Evolutionary conservation across 2,797 vertebrate genomes (phyloP).

Genomic region (Varecia variegata): DNA sequence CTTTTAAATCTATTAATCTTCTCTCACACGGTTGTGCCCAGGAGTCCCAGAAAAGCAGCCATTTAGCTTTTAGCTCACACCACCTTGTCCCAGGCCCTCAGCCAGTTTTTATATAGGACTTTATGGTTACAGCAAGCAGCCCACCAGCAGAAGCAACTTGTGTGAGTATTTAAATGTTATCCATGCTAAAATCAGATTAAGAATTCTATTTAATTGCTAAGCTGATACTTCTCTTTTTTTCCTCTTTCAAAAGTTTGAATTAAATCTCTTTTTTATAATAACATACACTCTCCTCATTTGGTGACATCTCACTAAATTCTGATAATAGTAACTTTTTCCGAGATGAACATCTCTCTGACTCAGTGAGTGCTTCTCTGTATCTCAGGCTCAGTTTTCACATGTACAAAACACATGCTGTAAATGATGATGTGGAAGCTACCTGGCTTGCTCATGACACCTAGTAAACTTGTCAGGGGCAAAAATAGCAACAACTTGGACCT

Average conservation of each 20-base stretch:
- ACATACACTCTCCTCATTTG: not conserved
- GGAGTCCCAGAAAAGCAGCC: constrained; percentile 55
- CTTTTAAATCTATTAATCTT: constrained; percentile 87
- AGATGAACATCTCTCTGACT: not conserved
- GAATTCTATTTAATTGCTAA: not conserved
- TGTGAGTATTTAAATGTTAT: not conserved
- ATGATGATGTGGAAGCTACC: not conserved
- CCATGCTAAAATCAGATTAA: not conserved
- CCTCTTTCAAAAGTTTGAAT: not conserved
- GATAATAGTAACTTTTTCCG: not conserved
- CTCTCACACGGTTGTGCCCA: constrained; percentile 79
- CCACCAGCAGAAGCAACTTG: not conserved
- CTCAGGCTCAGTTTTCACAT: not conserved
- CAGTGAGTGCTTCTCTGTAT: not conserved
- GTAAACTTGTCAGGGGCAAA: not conserved
- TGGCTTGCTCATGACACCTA: not conserved
- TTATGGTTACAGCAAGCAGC: not conserved
- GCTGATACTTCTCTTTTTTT: not conserved
- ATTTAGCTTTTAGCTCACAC: constrained; percentile 80
- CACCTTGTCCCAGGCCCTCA: constrained; percentile 74
- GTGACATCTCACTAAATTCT: not conserved
- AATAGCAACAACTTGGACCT: not conserved
- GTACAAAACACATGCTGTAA: not conserved
- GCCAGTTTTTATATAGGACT: constrained; percentile 62
- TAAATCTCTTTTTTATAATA: not conserved